Evolutionary conservation across 2,888 invertebrate species (phyloP), one percentile per base, ranked within the genome.

Genomic region (Hedya salicella): DNA sequence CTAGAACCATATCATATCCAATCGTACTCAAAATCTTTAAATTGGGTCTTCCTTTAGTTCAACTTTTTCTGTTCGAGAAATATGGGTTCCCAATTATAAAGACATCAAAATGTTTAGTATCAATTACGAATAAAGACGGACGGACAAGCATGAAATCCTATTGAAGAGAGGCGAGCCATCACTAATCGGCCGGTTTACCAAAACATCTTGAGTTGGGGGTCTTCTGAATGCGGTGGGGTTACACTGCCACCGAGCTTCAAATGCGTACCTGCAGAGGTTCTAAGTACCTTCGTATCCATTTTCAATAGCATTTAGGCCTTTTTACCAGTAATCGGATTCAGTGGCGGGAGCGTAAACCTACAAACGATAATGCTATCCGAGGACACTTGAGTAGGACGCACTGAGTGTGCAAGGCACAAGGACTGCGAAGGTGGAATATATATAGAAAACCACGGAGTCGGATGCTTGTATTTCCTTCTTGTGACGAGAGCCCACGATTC

Each of bases 61-160:
- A 21, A 19, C n/a, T 40, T 60, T 61, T 40, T 48, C 17, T 21
- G 32, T 39, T 48, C 39, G 16, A 39, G 11, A 48, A 54, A 50
- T 50, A 36, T 61, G 40, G n/a, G 25, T 9, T 50, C 61, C 61
- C 61, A 61, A 61, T 61, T 61, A 61, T 60, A 48, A 46, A 66
- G 53, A 66, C 40, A 39, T 66, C 65, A 53, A 63, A 63, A 66
- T 42, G 66, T 59, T 49, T 67, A 61, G 54, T 63, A 69, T 68
- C 69, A 71, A 67, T 72, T 68, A 69, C 67, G 57, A 56, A 67
- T 53, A 67, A 69, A 65, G 71, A 69, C 68, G 69, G 49, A 72
- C 69, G 73, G 73, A 78, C 75, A 75, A 73, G 75, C 79, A 75
- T 79, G 72, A 80, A 80, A 76, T 73, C 73, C 57, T 39, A 62